Evolutionary conservation across 2,797 vertebrate genomes (phyloP).

Genomic region (Phyllotis vaccarum): DNA sequence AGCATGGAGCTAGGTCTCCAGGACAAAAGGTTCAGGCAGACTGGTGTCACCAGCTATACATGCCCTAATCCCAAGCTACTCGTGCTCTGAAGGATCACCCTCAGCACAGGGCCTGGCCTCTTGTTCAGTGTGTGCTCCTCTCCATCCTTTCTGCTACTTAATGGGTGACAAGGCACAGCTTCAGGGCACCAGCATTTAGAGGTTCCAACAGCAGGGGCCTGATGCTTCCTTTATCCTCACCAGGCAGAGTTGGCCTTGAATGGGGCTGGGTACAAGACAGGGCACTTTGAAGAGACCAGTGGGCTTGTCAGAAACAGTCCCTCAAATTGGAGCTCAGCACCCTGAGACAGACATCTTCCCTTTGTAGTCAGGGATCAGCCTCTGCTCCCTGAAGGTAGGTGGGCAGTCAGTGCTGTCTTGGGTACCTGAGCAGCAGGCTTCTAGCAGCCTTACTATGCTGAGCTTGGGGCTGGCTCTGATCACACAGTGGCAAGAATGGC

Average conservation of each 20-base stretch:
- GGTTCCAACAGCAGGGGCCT: conserved; percentile 72
- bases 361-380: conserved; percentile 36
- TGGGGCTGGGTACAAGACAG: conserved; percentile 12
- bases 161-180: conserved; percentile 86
- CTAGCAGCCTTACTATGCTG: neutral
- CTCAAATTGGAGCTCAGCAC: conserved; percentile 67
- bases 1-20: neutral
- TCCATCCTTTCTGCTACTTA: conserved; percentile 63
- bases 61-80: neutral
- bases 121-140: neutral
- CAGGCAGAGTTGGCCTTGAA: conserved; percentile 46
- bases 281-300: neutral
- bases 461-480: conserved; percentile 1
- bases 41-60: neutral
- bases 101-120: neutral
- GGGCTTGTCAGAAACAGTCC: conserved; percentile 71
- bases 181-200: conserved; percentile 75
- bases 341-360: conserved; percentile 74
- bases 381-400: conserved; percentile 72
- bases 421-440: neutral
- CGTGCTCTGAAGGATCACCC: neutral
- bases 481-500: neutral
- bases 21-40: neutral
- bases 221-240: neutral
- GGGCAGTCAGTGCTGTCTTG: conserved; percentile 43